Conservation (phyloP, 2,797 vertebrate genomes). For the Danio aesculapii region DNA sequence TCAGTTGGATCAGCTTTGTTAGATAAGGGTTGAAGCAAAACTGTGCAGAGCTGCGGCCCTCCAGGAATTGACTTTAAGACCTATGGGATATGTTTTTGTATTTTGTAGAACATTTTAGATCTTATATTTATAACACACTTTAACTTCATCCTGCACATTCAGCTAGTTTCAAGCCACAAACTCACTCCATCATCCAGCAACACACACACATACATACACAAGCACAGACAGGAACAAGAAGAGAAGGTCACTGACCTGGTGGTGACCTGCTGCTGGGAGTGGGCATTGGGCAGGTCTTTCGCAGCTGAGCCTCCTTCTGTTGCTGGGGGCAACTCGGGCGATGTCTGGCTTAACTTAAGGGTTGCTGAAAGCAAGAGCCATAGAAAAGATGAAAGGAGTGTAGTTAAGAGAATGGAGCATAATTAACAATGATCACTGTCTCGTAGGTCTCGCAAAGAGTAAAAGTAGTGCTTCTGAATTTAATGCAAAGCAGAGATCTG, state of each 20-base stretch:
- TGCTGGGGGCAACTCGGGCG: slow-evolving; percentile 86
- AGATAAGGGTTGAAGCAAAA: too few relatives aligned
- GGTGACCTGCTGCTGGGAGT: slow-evolving; percentile 88
- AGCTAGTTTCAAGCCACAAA: slow-evolving; percentile 1
- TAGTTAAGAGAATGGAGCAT: slow-evolving; percentile 1
- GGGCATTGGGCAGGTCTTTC: slow-evolving; percentile 86
- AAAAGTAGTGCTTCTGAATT: background rate
- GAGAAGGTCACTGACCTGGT: slow-evolving; percentile 73
- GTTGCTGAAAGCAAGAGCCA: slow-evolving; percentile 65
- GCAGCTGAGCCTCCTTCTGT: slow-evolving; percentile 76
- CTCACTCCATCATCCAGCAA: background rate
- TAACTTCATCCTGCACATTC: background rate
- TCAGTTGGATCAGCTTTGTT: too few relatives aligned
- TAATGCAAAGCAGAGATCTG: background rate
- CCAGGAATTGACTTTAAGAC: too few relatives aligned
- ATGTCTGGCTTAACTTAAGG: slow-evolving; percentile 90
- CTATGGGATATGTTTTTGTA: too few relatives aligned
- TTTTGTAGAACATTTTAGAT: too few relatives aligned
- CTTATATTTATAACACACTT: background rate
- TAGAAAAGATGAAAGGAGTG: slow-evolving; percentile 27
- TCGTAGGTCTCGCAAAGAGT: slow-evolving; percentile 9
- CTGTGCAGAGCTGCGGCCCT: too few relatives aligned
- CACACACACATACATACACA: background rate
- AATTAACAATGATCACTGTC: background rate
- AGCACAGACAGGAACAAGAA: slow-evolving; percentile 8